Evolutionary conservation across 2,797 vertebrate species (phyloP).

Genomic region (Ceryle rudis): DNA sequence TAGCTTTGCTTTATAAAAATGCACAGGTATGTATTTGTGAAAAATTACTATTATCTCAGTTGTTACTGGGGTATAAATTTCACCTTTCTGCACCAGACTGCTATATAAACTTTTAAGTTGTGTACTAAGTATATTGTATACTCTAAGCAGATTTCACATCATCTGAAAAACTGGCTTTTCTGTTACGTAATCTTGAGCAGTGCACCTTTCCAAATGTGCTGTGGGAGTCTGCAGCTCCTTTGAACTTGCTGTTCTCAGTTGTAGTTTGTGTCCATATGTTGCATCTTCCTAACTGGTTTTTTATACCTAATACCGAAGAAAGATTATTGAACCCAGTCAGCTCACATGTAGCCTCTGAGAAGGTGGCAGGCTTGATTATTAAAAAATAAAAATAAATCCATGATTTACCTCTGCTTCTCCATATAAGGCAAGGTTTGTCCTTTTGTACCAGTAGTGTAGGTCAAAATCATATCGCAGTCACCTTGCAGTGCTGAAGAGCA

Average conservation of each 20-base stretch:
- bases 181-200: neutral
- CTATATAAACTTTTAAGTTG: neutral
- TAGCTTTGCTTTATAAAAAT: neutral
- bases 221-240: neutral
- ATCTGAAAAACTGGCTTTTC: neutral
- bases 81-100: neutral
- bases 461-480: neutral
- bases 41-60: neutral
- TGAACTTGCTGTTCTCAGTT: neutral
- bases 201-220: neutral
- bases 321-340: neutral
- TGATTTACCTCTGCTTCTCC: neutral
- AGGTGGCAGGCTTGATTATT: neutral
- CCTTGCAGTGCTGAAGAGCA: neutral
- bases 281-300: neutral
- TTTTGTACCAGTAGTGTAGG: neutral
- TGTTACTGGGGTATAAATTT: neutral
- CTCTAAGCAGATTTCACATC: neutral
- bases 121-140: neutral
- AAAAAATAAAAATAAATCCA: rapidly evolving
- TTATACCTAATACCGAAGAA: neutral
- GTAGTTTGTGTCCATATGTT: neutral
- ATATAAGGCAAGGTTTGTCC: neutral
- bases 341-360: neutral
- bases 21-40: neutral